A percentile compares a stretch with the other conserved stretches of the same genome.
Conservation (phyloP, 2,797 vertebrate species). For the Urophycis tenuis region DNA sequence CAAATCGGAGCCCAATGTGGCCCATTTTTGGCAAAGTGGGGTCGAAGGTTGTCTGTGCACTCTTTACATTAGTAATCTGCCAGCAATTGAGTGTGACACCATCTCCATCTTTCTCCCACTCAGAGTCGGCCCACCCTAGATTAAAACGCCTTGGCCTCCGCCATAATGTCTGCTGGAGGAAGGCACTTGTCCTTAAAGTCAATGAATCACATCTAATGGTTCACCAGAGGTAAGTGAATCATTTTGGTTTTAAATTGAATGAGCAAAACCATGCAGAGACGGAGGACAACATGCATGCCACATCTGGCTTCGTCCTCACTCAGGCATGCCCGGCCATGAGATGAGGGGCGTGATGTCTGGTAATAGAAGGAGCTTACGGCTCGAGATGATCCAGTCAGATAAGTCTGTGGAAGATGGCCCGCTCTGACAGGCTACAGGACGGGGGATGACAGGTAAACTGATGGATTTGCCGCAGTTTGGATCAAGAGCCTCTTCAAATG, state of each 20-base stretch:
- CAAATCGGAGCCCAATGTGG: too few relatives aligned
- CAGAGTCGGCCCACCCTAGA: background rate
- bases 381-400: constrained; percentile 37
- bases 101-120: background rate
- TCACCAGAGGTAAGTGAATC: background rate
- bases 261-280: background rate
- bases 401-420: constrained; percentile 36
- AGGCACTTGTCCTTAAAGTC: background rate
- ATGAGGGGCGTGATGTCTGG: constrained; percentile 37
- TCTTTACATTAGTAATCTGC: background rate
- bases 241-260: background rate
- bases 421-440: constrained; percentile 14
- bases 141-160: background rate
- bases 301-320: constrained; percentile 15
- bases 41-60: background rate
- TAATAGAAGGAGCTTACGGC: constrained; percentile 35
- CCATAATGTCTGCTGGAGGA: background rate
- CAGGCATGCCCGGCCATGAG: constrained; percentile 18
- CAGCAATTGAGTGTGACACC: background rate
- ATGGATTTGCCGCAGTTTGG: constrained; percentile 38
- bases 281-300: constrained; percentile 19
- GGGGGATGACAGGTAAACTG: constrained; percentile 50
- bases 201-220: background rate
- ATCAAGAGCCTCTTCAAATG: constrained; percentile 32
- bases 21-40: background rate